Evolutionary conservation across 2,113 vertebrate genomes (phyloP).

Genomic region (Pollimyrus isidori): DNA sequence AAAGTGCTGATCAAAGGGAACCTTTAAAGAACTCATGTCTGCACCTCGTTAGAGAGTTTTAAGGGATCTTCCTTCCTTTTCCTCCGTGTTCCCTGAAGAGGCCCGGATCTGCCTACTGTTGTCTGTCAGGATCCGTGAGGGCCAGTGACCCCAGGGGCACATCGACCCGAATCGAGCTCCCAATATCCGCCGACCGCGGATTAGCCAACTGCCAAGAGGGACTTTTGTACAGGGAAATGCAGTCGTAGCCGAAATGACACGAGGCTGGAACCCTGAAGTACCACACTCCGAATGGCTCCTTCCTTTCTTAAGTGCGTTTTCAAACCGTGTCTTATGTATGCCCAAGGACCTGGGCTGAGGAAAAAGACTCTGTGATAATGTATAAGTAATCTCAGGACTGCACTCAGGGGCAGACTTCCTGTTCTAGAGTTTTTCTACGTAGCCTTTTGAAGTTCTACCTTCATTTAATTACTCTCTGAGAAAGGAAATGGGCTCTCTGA

Average conservation of each 20-base stretch:
- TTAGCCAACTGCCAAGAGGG: constrained; percentile 20
- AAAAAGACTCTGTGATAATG: neutral
- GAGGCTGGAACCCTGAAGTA: constrained; percentile 40
- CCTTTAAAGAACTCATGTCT: neutral
- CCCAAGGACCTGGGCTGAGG: constrained; percentile 3
- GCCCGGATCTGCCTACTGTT: constrained; percentile 19
- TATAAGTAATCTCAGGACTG: constrained; percentile 51
- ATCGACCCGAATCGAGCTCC: constrained; percentile 24
- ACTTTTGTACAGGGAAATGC: neutral
- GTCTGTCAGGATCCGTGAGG: neutral
- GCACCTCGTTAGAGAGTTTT: neutral
- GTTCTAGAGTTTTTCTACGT: constrained; percentile 28
- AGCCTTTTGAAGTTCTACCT: constrained; percentile 18
- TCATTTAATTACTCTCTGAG: constrained; percentile 16
- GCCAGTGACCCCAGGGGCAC: constrained; percentile 27
- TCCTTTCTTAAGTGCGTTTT: neutral
- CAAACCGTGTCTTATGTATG: constrained; percentile 15
- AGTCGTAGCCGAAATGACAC: neutral
- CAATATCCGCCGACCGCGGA: neutral
- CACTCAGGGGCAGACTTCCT: constrained; percentile 38
- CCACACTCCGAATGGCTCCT: constrained; percentile 32
- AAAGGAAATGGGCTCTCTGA: neutral
- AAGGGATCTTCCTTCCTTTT: constrained; percentile 23
- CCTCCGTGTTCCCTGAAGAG: constrained; percentile 31
- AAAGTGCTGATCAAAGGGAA: neutral